These are phyloP conservation scores for Anarsia innoxiella DNA, from an alignment of 2,888 invertebrate genomes.

Conservation along the genomic window DNA sequence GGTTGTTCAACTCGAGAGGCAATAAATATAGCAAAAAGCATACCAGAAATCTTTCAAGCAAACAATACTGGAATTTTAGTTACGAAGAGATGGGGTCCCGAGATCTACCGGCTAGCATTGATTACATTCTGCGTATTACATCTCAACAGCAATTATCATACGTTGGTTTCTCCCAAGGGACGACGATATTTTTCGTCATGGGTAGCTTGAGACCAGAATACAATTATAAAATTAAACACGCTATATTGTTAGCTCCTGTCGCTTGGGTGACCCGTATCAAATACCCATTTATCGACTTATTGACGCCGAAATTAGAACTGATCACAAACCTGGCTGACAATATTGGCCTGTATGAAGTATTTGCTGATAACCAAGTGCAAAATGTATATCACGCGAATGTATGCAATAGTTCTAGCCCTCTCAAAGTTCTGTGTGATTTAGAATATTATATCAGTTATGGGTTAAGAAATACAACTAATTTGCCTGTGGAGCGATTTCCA, in stretches of 20 bases:
- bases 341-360: slow-evolving; percentile 45
- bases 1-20: slow-evolving; percentile 57
- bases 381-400: slow-evolving; percentile 42
- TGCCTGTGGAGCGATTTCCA: slow-evolving; percentile 40
- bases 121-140: slow-evolving; percentile 43
- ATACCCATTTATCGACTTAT: slow-evolving; percentile 41
- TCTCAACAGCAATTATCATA: slow-evolving; percentile 40
- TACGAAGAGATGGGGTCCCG: slow-evolving; percentile 60
- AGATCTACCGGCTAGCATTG: slow-evolving; percentile 53
- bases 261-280: slow-evolving; percentile 41
- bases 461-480: slow-evolving; percentile 36
- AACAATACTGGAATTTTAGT: slow-evolving; percentile 54
- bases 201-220: slow-evolving; percentile 50
- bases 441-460: slow-evolving; percentile 49
- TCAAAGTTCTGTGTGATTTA: slow-evolving; percentile 41
- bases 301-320: slow-evolving; percentile 31
- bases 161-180: slow-evolving; percentile 61
- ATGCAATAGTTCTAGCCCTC: slow-evolving; percentile 32
- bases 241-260: slow-evolving; percentile 55
- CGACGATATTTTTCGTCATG: slow-evolving; percentile 54
- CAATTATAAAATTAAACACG: slow-evolving; percentile 50
- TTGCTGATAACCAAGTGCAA: slow-evolving; percentile 31
- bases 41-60: slow-evolving; percentile 29
- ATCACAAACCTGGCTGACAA: slow-evolving; percentile 30
- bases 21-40: slow-evolving; percentile 58